Evolutionary conservation across 2,888 invertebrate species (phyloP), one percentile per base, ranked within the genome.

Genomic region (Eueremaeus valkanovi): DNA sequence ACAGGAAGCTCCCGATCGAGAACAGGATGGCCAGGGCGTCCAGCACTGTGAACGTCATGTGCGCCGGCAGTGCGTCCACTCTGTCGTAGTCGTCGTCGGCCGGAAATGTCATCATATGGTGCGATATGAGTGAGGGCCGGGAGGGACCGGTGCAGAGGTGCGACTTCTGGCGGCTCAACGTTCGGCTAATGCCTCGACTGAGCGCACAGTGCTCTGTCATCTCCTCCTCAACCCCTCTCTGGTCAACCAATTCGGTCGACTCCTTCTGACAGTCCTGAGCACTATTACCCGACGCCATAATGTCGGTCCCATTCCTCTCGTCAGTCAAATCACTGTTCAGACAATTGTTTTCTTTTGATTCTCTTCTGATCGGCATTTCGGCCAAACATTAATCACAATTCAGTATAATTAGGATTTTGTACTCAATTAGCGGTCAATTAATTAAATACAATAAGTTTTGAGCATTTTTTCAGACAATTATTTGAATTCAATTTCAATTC

Each of bases 1-100:
- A 72, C 24, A 79, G 29, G 72, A 77, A 80, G 55, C 77, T 76
- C 8, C 78, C 77, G 40, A 81, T 79, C 5, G 80, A 79, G 18
- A 80, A 70, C 3, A 79, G 70, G n/a, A 79, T 76, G 16, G 77
- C 76, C 27, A 76, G 16, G 16, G 75, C 76, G 68, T 80, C 80
- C 18, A 79, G 24, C 6, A 63, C 16, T 18, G 77, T 78, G 74
- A 79, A 79, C 27, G 73, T 77, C 70, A 79, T 75, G 21, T 76
- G 75, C 18, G 16, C 42, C 33, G 77, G 76, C 29, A 76, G 16
- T 55, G 73, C 45, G 72, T 77, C 77, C 55, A 61, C 61, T 24
- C 45, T 45, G 21, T 77, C 77, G 18, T 49, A 11, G n/a, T 75
- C 72, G 6, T 21, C 36, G 21, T 49, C 66, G 3, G 40, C 3